Conservation (phyloP, 2,888 invertebrate species). For the Nephrotoma guestfalica region DNA sequence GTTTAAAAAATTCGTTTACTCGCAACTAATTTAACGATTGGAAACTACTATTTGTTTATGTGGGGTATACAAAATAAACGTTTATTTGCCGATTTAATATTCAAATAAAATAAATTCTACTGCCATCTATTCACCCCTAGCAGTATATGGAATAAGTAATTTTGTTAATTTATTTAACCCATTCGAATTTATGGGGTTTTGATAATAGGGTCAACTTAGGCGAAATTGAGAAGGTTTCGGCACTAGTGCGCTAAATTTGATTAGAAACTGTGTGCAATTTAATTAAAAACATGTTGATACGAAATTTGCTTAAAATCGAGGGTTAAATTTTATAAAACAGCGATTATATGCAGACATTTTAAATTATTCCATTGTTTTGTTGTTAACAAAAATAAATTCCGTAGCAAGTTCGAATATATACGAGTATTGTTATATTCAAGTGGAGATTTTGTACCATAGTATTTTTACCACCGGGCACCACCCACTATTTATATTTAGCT, state of each 20-base stretch:
- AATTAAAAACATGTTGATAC: neutral
- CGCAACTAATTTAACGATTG: neutral
- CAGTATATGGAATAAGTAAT: neutral
- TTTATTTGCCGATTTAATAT: neutral
- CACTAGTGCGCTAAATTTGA: neutral
- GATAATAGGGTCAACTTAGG: neutral
- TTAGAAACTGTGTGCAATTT: neutral
- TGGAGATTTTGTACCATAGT: neutral
- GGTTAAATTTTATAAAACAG: neutral
- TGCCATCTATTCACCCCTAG: neutral
- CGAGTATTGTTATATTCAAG: neutral
- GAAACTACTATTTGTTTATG: neutral
- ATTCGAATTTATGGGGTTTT: neutral
- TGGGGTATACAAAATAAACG: neutral
- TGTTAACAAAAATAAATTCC: neutral
- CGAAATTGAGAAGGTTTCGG: neutral
- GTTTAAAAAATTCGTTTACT: neutral
- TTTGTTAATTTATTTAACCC: neutral
- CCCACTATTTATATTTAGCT: neutral
- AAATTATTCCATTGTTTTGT: neutral
- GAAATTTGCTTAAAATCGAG: neutral
- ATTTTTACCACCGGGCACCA: neutral
- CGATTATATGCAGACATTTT: neutral
- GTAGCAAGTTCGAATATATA: neutral
- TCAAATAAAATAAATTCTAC: neutral